Percentiles rank a stretch among this genome's conserved stretches.
Evolutionary conservation across 2,888 invertebrate species (phyloP).

Genomic region (Nephrotoma appendiculata): DNA sequence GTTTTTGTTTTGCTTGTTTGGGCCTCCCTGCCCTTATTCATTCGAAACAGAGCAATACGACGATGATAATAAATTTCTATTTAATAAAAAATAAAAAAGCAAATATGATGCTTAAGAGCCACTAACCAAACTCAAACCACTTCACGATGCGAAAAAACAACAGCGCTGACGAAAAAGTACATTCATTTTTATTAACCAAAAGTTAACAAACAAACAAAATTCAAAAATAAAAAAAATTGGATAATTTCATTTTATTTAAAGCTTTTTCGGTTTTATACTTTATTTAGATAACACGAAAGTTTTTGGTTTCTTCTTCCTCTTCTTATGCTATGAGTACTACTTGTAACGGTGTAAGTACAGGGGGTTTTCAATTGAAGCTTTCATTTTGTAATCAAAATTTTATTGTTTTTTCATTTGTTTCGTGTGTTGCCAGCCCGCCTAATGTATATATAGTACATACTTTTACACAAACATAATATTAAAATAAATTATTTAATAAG

Average conservation of each 20-base stretch:
- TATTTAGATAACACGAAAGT: background rate
- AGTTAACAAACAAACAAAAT: background rate
- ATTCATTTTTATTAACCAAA: background rate
- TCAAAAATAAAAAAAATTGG: background rate
- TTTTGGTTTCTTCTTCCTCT: background rate
- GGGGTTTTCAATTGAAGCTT: background rate
- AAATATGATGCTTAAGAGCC: background rate
- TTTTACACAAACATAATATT: background rate
- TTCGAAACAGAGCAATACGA: background rate
- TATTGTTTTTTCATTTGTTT: background rate
- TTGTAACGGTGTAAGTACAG: no score
- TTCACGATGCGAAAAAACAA: background rate
- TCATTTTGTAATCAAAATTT: background rate
- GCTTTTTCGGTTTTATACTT: background rate
- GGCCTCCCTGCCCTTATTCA: background rate
- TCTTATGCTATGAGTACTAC: no score
- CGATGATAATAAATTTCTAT: background rate
- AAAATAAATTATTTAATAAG: background rate
- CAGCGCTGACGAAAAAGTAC: background rate
- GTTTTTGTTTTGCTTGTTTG: background rate
- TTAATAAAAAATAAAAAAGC: background rate
- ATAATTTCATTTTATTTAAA: background rate
- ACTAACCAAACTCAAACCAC: background rate
- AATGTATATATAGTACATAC: background rate
- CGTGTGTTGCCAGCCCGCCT: background rate